Base-by-base conservation (phyloP, 2,888 invertebrate species). In the Incurvaria masculella region DNA sequence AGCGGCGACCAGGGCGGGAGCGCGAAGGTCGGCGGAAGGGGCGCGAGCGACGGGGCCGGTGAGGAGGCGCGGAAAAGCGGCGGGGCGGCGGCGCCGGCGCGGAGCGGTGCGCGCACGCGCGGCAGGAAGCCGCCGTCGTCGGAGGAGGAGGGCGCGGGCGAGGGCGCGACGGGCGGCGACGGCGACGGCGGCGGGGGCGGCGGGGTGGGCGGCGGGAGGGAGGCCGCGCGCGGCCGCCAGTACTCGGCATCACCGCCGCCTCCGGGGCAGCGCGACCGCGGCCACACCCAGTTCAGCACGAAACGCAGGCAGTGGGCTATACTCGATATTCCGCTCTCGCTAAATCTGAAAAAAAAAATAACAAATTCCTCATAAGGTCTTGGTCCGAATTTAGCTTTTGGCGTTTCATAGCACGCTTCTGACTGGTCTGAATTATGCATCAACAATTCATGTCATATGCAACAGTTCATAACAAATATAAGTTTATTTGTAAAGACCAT, bases 261-360 rank as follows among this genome's bases (percentile, higher is more conserved):
- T 54, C 79, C 78, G 55, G 72, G 76, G 61, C 87, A 88, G 52
- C 88, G 85, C 66, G 87, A 85, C 63, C 84, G 81, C 63, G 87
- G 88, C 87, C 87, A 88, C 65, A 88, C 83, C 87, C 88, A 88
- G 72, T 87, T 88, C 59, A 69, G 73, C 56, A 76, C 74, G 61
- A 79, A 78, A 56, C 75, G 72, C 62, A 79, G 59, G 64, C 79
- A 79, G 60, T 87, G 83, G 74, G 84, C 88, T 85, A 92, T 79
- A 91, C 91, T 88, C 89, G 92, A 89, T 92, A 92, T 87, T 92
- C 92, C 84, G 91, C 91, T 85, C 88, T 90, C 87, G 87, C 91
- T 88, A 89, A 88, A 86, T 91, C 91, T 92, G 81, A 55, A 61
- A 64, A 55, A 56, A 50, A 54, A 49, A 50, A 52, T 40, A 48